Evolutionary conservation across 2,797 vertebrate genomes (phyloP), one percentile per base, ranked within the genome.

Genomic region (Myoxocephalus aenaeus): DNA sequence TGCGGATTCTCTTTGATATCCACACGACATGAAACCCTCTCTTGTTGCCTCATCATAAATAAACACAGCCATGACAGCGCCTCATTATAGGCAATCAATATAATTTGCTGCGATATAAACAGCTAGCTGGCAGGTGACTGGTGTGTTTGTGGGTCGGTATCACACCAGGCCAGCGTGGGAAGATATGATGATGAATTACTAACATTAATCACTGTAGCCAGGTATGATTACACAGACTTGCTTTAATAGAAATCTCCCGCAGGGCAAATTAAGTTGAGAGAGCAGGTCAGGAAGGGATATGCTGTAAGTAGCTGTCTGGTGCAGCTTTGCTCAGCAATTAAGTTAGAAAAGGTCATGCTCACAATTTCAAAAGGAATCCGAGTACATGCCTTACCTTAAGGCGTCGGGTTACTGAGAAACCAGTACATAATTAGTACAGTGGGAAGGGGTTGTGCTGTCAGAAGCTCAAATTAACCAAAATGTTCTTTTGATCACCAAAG

Each of bases 11-110:
- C 62, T 77, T 81, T 89, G 68, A 85, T 75, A 77, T 56, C 74
- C 38, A 61, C 64, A 76, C 0, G 5, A 73, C 74, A 79, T 65
- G 32, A 80, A 77, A 89, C 54, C 32, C 65, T 80, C 77, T 74
- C 34, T 67, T 61, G 42, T 74, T 75, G 67, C 64, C 61, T 76
- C 77, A 71, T 90, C 74, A 78, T 85, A 80, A 87, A 86, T 78
- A 86, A 83, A 76, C 77, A 82, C 15, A n/a, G 59, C 58, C 68
- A 68, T 62, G 89, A 83, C 84, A 90, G 77, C 66, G 72, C 32
- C 32, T 90, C 79, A 87, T 91, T 88, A 89, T 68, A 77, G 77
- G 65, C 79, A 85, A 91, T 91, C 91, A 80, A 92, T 91, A 86
- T 73, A 2, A 82, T 83, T 84, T 62, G 9, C 61, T 70, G 79